Conservation (phyloP, 1,140 invertebrate species). For the Ctenoplectra terminalis region DNA sequence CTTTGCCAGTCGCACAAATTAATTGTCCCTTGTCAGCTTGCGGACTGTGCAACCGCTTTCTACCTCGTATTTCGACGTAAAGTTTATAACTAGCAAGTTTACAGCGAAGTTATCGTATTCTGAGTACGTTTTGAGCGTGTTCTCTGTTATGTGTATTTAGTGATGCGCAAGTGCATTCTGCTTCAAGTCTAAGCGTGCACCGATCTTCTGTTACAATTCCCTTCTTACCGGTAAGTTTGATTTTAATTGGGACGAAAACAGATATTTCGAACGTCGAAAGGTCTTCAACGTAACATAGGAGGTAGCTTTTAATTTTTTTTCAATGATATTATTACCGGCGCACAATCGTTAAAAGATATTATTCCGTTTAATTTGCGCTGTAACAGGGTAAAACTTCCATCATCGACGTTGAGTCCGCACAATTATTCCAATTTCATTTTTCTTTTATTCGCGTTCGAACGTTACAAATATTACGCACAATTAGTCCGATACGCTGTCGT, state of each 20-base stretch:
- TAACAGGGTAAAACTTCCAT: not conserved
- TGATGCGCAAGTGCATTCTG: not conserved
- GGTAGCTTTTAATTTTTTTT: not conserved
- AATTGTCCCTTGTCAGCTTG: not conserved
- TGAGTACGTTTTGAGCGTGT: too few relatives aligned
- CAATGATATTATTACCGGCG: not conserved
- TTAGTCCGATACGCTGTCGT: not conserved
- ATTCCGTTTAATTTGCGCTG: not conserved
- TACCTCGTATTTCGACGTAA: not conserved
- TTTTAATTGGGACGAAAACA: not conserved
- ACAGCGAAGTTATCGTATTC: not conserved
- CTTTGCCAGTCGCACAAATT: not conserved
- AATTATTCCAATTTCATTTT: not conserved
- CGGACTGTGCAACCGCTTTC: not conserved
- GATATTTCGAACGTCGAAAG: not conserved
- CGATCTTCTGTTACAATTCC: not conserved
- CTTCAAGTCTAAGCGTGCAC: not conserved
- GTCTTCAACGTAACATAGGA: not conserved
- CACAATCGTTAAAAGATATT: too few relatives aligned
- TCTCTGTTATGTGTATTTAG: not conserved
- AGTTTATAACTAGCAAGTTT: not conserved
- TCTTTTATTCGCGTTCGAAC: not conserved
- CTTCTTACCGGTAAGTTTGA: not conserved
- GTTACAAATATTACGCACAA: constrained; percentile 10
- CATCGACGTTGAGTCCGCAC: too few relatives aligned